phyloP scores from a whole-genome alignment of 2,888 invertebrate species.

The Pyrrhia umbra region DNA sequence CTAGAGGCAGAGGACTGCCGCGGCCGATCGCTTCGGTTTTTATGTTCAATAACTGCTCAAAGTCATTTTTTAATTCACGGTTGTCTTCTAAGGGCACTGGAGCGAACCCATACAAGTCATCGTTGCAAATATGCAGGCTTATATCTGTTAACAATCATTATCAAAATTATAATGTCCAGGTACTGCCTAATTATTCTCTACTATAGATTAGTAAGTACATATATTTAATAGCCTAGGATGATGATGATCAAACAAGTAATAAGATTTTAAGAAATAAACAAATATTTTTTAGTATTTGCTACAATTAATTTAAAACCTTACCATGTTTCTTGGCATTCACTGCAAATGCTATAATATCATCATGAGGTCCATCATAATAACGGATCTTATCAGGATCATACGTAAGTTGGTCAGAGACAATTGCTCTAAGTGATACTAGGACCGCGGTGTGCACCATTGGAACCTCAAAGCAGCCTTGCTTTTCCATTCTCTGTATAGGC shows the following conservation, averaged over 20 bases:
- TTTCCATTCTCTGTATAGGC: constrained; percentile 93
- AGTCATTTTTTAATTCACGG: constrained; percentile 91
- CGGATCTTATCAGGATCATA: constrained; percentile 92
- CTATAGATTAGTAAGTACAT: too few species aligned
- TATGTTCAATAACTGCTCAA: constrained; percentile 93
- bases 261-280: too few species aligned
- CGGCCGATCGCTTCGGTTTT: constrained; percentile 93
- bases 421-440: constrained; percentile 92
- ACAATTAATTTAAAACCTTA: constrained; percentile 57
- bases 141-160: too few species aligned
- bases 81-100: constrained; percentile 94
- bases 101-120: constrained; percentile 94
- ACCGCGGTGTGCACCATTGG: constrained; percentile 98
- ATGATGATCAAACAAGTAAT: too few species aligned
- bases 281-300: background rate
- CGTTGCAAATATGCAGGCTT: constrained; percentile 93
- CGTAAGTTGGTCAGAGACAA: constrained; percentile 91
- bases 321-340: constrained; percentile 93
- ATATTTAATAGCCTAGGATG: too few species aligned
- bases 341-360: constrained; percentile 98
- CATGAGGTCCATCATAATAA: constrained; percentile 94
- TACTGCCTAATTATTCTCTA: too few species aligned
- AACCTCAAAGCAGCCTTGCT: constrained; percentile 94
- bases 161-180: too few species aligned
- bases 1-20: constrained; percentile 83